Conservation (phyloP, 2,113 vertebrate genomes). For the Sapayoa aenigma region DNA sequence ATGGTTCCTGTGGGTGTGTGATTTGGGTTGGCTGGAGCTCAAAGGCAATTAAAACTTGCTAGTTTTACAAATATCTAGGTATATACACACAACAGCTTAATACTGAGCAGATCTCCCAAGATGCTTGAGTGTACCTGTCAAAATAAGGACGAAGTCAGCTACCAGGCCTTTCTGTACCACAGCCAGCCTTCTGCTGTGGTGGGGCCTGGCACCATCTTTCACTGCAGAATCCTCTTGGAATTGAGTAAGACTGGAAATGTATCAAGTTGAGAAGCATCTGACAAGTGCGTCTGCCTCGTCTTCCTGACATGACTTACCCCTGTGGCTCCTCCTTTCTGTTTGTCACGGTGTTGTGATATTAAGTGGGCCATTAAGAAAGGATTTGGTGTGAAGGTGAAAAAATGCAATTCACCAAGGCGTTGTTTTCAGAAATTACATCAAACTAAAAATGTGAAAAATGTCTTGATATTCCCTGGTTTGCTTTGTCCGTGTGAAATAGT, state of each 20-base stretch:
- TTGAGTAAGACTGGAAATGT: background rate
- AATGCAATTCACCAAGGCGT: background rate
- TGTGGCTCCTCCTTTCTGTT: background rate
- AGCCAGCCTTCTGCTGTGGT: background rate
- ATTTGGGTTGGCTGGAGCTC: background rate
- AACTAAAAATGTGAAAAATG: background rate
- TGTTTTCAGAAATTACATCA: background rate
- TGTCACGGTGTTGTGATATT: accelerated
- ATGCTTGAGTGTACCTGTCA: background rate
- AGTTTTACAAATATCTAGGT: background rate
- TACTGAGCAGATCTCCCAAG: background rate
- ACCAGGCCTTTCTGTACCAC: background rate
- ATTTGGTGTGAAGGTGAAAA: background rate
- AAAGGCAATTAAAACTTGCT: background rate
- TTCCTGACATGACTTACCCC: background rate
- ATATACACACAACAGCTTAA: background rate
- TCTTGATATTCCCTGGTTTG: conserved; percentile 21
- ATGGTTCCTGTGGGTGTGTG: background rate
- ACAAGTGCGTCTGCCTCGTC: accelerated
- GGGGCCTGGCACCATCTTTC: background rate
- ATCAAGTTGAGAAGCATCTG: accelerated
- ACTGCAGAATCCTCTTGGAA: background rate
- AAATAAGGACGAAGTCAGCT: background rate
- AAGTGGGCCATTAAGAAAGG: background rate
- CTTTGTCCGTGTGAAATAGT: background rate